A percentile compares a stretch with the other conserved stretches of the same genome.
These are phyloP conservation scores for Cenopis cana DNA, from an alignment of 2,888 invertebrate species.

Conservation along the genomic window DNA sequence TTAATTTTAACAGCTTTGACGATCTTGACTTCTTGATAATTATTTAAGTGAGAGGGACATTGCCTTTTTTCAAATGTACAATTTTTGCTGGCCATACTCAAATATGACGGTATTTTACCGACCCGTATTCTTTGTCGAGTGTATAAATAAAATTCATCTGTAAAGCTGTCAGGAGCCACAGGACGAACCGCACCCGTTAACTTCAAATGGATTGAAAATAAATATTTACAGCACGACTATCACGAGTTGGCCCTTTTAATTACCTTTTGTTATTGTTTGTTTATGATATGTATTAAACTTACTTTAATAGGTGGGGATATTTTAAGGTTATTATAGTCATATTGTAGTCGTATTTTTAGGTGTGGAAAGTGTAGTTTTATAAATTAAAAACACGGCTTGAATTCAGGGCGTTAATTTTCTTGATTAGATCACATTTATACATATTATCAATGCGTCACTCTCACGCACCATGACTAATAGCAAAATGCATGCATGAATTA, in stretches of 20 bases:
- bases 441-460: background rate
- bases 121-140: too few relatives aligned
- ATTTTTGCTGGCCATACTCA: too few relatives aligned
- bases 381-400: background rate
- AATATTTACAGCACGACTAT: constrained; percentile 57
- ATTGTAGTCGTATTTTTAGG: background rate
- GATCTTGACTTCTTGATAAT: too few relatives aligned
- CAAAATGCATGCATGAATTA: background rate
- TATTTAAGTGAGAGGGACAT: too few relatives aligned
- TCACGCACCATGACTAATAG: background rate
- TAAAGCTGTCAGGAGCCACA: constrained; percentile 25
- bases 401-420: background rate
- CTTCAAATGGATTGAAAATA: constrained; percentile 58
- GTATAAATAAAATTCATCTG: constrained; percentile 1
- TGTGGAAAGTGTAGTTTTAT: background rate
- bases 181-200: constrained; percentile 48
- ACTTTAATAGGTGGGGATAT: constrained; percentile 13
- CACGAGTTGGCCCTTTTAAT: constrained; percentile 56
- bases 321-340: background rate
- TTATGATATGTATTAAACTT: constrained; percentile 25
- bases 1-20: background rate
- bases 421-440: too few relatives aligned
- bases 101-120: too few relatives aligned
- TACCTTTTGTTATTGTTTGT: constrained; percentile 50
- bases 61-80: too few relatives aligned